Conservation (phyloP, 2,888 invertebrate species). For the Bhutanitis thaidina region DNA sequence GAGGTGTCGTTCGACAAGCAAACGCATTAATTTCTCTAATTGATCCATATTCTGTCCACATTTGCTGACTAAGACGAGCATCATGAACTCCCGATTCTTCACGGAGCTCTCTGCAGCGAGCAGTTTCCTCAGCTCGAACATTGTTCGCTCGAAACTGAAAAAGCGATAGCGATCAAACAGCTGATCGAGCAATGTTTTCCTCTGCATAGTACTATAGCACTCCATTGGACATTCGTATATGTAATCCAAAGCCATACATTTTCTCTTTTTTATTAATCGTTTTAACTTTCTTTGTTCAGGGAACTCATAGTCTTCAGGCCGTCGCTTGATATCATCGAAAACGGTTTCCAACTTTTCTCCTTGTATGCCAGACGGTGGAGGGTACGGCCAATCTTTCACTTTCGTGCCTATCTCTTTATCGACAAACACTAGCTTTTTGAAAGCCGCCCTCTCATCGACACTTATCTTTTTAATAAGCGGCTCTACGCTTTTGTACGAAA, state of each 20-base stretch:
- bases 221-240: neutral
- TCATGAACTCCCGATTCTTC: constrained; percentile 50
- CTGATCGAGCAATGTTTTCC: constrained; percentile 38
- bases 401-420: constrained; percentile 37
- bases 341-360: constrained; percentile 28
- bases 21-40: constrained; percentile 39
- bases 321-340: constrained; percentile 33
- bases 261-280: constrained; percentile 5
- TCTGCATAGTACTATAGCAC: neutral
- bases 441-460: constrained; percentile 31
- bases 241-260: neutral
- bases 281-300: constrained; percentile 3
- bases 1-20: constrained; percentile 36
- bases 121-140: constrained; percentile 44
- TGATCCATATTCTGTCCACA: constrained; percentile 44
- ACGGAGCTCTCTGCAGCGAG: constrained; percentile 39
- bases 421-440: constrained; percentile 47
- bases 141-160: constrained; percentile 41
- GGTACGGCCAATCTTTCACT: constrained; percentile 40
- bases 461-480: constrained; percentile 44
- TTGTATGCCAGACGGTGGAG: constrained; percentile 24
- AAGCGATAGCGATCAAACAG: constrained; percentile 54
- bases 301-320: constrained; percentile 20
- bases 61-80: constrained; percentile 60
- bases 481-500: constrained; percentile 45